These are phyloP conservation scores for Mimas tiliae DNA, from an alignment of 2,888 invertebrate genomes.

Conservation along the genomic window DNA sequence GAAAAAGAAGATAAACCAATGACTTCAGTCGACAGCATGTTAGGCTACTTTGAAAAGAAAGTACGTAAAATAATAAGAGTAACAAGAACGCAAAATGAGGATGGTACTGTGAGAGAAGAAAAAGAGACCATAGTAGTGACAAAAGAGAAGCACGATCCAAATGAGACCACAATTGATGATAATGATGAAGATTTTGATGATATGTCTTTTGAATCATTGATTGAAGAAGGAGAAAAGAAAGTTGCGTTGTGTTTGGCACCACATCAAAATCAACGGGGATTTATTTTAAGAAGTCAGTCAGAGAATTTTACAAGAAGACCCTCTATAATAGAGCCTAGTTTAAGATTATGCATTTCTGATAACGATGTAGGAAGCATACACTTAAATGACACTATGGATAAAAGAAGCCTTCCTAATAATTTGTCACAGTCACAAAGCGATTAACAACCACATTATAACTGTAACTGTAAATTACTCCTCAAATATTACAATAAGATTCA, in stretches of 20 bases:
- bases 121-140: slow-evolving; percentile 46
- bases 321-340: slow-evolving; percentile 27
- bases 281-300: slow-evolving; percentile 37
- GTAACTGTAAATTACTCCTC: neutral
- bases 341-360: slow-evolving; percentile 36
- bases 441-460: neutral
- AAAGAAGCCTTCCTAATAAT: neutral
- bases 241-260: slow-evolving; percentile 35
- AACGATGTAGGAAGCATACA: neutral
- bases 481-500: neutral
- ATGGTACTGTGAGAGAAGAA: slow-evolving; percentile 53
- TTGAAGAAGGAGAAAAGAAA: slow-evolving; percentile 33
- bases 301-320: slow-evolving; percentile 30
- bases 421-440: neutral
- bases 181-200: slow-evolving; percentile 35
- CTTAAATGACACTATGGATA: neutral
- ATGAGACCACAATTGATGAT: slow-evolving; percentile 38
- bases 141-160: slow-evolving; percentile 44
- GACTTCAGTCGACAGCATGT: slow-evolving; percentile 33
- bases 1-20: neutral
- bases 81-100: slow-evolving; percentile 45
- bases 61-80: slow-evolving; percentile 49
- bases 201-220: slow-evolving; percentile 34
- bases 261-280: slow-evolving; percentile 35
- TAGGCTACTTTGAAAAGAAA: slow-evolving; percentile 51